phyloP scores from a whole-genome alignment of 2,113 vertebrate genomes.

The Antechinus stuartii region DNA sequence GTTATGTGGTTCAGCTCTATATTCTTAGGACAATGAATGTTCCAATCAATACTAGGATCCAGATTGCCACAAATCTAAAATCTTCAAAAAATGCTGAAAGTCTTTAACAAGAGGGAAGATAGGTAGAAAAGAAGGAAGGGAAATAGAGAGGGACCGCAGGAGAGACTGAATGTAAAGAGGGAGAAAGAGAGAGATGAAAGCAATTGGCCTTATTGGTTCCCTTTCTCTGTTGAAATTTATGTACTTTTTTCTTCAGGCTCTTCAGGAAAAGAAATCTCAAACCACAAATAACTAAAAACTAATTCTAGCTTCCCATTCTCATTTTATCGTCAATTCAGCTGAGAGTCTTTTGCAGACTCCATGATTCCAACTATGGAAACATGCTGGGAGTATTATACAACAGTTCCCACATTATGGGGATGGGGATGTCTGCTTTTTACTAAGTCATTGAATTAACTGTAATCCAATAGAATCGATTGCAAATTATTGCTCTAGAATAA shows the following conservation, averaged over 20 bases:
- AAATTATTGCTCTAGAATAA: neutral
- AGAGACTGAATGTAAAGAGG: neutral
- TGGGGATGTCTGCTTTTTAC: neutral
- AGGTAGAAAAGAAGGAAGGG: neutral
- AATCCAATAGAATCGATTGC: neutral
- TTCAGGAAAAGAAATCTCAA: neutral
- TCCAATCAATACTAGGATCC: neutral
- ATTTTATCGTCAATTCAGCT: slow-evolving; percentile 7
- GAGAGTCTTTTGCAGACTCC: neutral
- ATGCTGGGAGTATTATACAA: neutral
- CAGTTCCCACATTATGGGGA: neutral
- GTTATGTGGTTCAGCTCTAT: neutral
- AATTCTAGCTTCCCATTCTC: slow-evolving; percentile 9
- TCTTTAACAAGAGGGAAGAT: neutral
- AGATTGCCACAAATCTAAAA: neutral
- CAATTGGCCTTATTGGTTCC: neutral
- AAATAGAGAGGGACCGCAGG: neutral
- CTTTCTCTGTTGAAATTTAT: slow-evolving; percentile 22
- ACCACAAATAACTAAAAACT: neutral
- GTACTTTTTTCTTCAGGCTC: slow-evolving; percentile 8
- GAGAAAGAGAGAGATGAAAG: neutral
- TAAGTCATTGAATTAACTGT: neutral
- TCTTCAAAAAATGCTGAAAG: neutral
- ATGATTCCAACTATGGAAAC: neutral
- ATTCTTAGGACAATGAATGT: neutral